These are phyloP conservation scores for Zenarchopterus dispar DNA, from an alignment of 2,797 vertebrate genomes.

Conservation along the genomic window DNA sequence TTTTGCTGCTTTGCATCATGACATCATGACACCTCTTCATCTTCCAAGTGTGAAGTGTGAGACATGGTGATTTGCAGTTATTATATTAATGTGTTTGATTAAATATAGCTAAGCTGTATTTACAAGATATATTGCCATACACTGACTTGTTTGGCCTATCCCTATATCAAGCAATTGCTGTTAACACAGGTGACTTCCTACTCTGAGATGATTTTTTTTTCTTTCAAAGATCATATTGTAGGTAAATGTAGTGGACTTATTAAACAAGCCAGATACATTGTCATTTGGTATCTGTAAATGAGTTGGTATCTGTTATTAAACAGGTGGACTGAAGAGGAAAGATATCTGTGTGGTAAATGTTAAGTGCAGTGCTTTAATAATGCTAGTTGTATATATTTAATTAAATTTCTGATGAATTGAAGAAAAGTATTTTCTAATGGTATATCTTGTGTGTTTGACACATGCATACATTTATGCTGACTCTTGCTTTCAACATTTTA, in stretches of 20 bases:
- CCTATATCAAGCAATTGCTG: constrained; percentile 24
- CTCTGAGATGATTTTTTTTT: constrained; percentile 29
- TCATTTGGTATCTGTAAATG: constrained; percentile 39
- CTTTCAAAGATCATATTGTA: constrained; percentile 42
- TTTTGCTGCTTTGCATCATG: constrained; percentile 11
- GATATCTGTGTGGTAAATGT: constrained; percentile 45
- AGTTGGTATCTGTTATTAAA: constrained; percentile 12
- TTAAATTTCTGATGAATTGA: constrained; percentile 62
- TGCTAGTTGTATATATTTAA: constrained; percentile 76
- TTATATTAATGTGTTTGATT: constrained; percentile 18
- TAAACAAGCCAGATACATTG: constrained; percentile 18
- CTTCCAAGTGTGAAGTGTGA: background rate
- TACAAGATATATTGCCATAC: constrained; percentile 22
- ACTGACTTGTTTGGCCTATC: constrained; percentile 18
- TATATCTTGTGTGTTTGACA: background rate
- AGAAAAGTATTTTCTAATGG: background rate
- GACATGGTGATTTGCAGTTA: constrained; percentile 9
- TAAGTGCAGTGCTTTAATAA: constrained; percentile 63
- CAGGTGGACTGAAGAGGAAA: constrained; percentile 14
- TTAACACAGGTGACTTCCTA: constrained; percentile 33
- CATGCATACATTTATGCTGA: background rate
- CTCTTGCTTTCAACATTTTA: background rate
- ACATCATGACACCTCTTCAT: background rate
- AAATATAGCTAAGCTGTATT: constrained; percentile 16
- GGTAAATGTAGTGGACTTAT: constrained; percentile 32